phyloP scores from a whole-genome alignment of 2,888 invertebrate genomes.

The Rhodophaea formosa region DNA sequence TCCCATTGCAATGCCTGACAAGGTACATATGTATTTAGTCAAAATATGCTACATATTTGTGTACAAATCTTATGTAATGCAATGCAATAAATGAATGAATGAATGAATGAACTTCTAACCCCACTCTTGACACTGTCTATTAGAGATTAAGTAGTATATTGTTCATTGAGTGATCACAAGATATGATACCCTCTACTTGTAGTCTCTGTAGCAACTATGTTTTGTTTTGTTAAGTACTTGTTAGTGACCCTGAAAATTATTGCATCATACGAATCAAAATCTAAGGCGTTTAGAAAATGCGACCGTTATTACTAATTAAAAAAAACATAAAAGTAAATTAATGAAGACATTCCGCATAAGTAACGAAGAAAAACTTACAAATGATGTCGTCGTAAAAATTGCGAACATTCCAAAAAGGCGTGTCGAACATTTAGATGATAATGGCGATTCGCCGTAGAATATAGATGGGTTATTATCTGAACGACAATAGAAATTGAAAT shows the following conservation, averaged over 20 bases:
- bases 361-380: not conserved
- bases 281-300: not conserved
- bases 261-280: not conserved
- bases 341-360: not conserved
- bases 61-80: too few relatives aligned
- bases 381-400: not conserved
- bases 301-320: not conserved
- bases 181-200: too few relatives aligned
- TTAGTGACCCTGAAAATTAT: not conserved
- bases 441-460: slow-evolving; percentile 31
- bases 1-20: too few relatives aligned
- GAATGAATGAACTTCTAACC: too few relatives aligned
- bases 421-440: not conserved
- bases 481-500: slow-evolving; percentile 51
- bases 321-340: not conserved
- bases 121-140: too few relatives aligned
- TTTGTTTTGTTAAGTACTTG: too few relatives aligned
- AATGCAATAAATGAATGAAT: too few relatives aligned
- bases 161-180: too few relatives aligned
- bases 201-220: too few relatives aligned
- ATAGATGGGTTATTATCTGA: slow-evolving; percentile 41
- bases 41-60: too few relatives aligned
- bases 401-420: slow-evolving; percentile 1
- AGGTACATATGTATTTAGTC: too few relatives aligned
- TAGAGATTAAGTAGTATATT: too few relatives aligned